Base-by-base conservation (phyloP, 2,888 invertebrate genomes). In the Zygothrica quintamaculata region DNA sequence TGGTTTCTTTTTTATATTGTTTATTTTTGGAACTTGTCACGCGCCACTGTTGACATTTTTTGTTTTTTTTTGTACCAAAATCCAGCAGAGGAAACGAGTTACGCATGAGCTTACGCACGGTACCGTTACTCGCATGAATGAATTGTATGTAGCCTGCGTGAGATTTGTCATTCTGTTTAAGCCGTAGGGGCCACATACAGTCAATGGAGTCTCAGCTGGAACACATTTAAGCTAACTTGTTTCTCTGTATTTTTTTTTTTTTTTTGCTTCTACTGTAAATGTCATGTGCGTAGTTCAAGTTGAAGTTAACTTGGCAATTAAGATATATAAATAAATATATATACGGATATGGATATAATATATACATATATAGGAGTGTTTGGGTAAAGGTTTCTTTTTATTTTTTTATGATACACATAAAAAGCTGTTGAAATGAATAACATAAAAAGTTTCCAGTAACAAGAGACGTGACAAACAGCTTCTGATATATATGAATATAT, bases 91-190 rank as follows among this genome's bases (percentile, higher is more conserved):
- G 44, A 77, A 75, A 77, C 78, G 33, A 75, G 77, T 78, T 78
- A 76, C 81, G 81, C 79, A 71, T 62, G 77, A 62, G 77, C 59
- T 69, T 79, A 79, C 79, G 81, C 79, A 79, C 70, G 70, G 46
- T 74, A 48, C 77, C 67, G 74, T 66, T 60, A 22, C 18, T 22
- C 18, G 18, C 5, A 75, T 75, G 75, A 75, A 73, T 74, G 74
- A 62, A 56, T 12, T 48, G 26, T 57, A n/a, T n/a, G 65, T 46
- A 61, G 44, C 26, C 57, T 55, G 68, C 31, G 56, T 60, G 56
- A 43, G 31, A 36, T 68, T 64, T 39, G 44, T 55, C 53, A 69
- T 37, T 58, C 43, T 39, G 16, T 37, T 29, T 37, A n/a, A 34
- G 25, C 9, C 26, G 5, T 26, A 7, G 9, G n/a, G 29, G 9